Conservation (phyloP, 2,113 vertebrate genomes). For the Albula goreensis region DNA sequence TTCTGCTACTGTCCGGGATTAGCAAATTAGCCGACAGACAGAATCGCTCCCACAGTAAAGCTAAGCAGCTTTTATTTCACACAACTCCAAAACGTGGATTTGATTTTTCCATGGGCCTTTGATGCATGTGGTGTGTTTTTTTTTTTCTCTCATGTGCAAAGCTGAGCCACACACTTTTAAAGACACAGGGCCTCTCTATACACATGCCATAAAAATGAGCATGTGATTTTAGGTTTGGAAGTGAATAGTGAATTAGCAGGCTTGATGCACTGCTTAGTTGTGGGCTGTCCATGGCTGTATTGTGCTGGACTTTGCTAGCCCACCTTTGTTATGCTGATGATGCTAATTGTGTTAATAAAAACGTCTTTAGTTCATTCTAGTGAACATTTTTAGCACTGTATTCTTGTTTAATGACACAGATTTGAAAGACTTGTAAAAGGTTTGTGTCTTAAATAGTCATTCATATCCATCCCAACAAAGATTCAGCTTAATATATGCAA, state of each 20-base stretch:
- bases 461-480: no score
- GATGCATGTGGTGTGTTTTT: neutral
- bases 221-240: neutral
- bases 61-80: neutral
- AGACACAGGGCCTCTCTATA: neutral
- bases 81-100: neutral
- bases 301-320: neutral
- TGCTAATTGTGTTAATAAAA: neutral
- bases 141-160: neutral
- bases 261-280: neutral
- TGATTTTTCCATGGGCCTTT: slow-evolving; percentile 1
- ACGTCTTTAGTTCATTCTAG: neutral
- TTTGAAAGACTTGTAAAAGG: no score
- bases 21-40: slow-evolving; percentile 4
- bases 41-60: neutral
- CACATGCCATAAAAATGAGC: neutral
- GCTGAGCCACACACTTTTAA: neutral
- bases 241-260: neutral
- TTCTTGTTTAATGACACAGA: no score
- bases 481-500: no score
- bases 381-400: no score
- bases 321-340: neutral
- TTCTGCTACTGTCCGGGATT: neutral
- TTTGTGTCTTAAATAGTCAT: no score
- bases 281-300: neutral